phyloP scores from a whole-genome alignment of 2,797 vertebrate genomes.

The Channa striata region DNA sequence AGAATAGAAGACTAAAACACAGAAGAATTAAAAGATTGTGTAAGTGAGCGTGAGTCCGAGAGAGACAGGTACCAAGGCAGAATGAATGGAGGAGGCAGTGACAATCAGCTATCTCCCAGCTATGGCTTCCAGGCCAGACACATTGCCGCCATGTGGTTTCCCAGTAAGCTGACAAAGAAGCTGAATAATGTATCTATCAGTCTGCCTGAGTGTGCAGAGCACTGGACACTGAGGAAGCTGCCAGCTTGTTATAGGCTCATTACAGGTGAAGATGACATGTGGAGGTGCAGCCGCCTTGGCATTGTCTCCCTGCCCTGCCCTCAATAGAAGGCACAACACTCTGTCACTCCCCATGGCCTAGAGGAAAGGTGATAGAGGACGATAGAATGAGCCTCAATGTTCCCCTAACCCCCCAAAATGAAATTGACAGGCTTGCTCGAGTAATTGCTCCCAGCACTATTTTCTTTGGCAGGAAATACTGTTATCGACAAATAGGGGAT shows the following conservation, averaged over 20 bases:
- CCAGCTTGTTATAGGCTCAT: conserved; percentile 83
- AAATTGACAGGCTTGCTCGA: conserved; percentile 83
- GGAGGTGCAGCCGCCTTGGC: conserved; percentile 70
- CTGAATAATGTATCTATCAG: conserved; percentile 82
- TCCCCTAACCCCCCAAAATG: conserved; percentile 79
- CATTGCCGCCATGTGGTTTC: conserved; percentile 65
- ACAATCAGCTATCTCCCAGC: conserved; percentile 49
- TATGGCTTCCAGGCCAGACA: conserved; percentile 61
- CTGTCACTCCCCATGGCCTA: conserved; percentile 67
- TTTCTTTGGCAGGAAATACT: conserved; percentile 87
- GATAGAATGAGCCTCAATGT: conserved; percentile 64
- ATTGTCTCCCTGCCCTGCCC: conserved; percentile 71
- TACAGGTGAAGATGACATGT: conserved; percentile 83
- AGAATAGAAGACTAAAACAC: too few species aligned
- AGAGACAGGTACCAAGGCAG: conserved; percentile 5
- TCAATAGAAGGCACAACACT: conserved; percentile 61
- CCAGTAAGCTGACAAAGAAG: conserved; percentile 77
- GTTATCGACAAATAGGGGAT: conserved; percentile 85
- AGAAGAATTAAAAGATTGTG: neutral
- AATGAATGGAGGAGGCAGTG: conserved; percentile 39
- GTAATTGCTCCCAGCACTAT: conserved; percentile 85
- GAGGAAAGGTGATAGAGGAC: conserved; percentile 63
- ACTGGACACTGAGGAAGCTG: conserved; percentile 70
- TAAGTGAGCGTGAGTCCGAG: conserved; percentile 7
- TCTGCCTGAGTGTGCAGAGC: conserved; percentile 64